phyloP scores from a whole-genome alignment of 2,888 invertebrate genomes.

The Lasius fuliginosus region DNA sequence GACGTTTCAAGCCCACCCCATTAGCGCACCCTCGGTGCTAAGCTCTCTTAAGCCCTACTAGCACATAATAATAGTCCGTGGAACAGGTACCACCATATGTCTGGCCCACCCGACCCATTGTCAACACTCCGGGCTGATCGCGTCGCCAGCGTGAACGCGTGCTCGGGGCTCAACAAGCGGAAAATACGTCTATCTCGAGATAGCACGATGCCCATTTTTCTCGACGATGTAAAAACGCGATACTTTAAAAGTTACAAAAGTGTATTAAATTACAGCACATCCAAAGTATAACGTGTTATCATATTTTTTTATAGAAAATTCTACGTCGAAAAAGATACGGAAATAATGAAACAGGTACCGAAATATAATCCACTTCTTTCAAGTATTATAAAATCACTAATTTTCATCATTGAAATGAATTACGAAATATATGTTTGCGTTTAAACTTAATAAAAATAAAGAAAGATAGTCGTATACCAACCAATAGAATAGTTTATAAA shows the following conservation, averaged over 20 bases:
- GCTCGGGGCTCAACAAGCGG: slow-evolving; percentile 83
- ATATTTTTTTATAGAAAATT: neutral
- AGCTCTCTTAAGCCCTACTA: slow-evolving; percentile 82
- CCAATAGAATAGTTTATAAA: neutral
- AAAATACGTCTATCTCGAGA: slow-evolving; percentile 84
- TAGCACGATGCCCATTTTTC: slow-evolving; percentile 80
- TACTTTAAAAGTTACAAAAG: neutral
- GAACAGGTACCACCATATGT: slow-evolving; percentile 85
- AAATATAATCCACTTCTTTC: slow-evolving; percentile 14
- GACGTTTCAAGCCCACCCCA: slow-evolving; percentile 73
- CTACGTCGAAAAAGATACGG: neutral
- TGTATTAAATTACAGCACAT: neutral
- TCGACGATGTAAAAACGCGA: slow-evolving; percentile 5
- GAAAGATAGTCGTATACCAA: neutral
- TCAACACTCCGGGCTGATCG: slow-evolving; percentile 75
- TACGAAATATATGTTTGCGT: neutral
- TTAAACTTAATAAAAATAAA: neutral
- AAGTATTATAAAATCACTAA: neutral
- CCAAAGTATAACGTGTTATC: neutral
- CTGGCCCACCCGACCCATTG: slow-evolving; percentile 75
- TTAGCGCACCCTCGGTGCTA: slow-evolving; percentile 78
- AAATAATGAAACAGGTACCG: neutral
- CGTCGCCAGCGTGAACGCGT: slow-evolving; percentile 70
- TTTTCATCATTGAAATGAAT: neutral
- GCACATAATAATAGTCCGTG: slow-evolving; percentile 83